phyloP scores from a whole-genome alignment of 2,797 vertebrate species.

The Trematomus bernacchii region DNA sequence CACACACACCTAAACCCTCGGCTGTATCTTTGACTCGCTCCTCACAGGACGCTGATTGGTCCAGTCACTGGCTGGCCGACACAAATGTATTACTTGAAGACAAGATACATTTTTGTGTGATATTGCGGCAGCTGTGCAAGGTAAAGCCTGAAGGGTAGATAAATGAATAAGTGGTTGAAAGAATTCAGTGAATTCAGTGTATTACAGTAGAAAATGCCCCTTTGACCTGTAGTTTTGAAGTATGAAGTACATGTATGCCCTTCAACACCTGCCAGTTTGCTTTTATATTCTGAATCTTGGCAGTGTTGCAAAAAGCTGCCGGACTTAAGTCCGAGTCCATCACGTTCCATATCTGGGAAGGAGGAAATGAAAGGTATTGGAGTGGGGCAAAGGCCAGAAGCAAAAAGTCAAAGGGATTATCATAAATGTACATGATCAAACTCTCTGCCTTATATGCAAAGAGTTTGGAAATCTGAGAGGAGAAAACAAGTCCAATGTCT shows the following conservation, averaged over 20 bases:
- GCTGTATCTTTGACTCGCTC: too few species aligned
- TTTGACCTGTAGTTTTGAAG: slow-evolving; percentile 56
- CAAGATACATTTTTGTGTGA: too few species aligned
- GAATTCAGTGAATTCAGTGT: slow-evolving; percentile 29
- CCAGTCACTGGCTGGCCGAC: too few species aligned
- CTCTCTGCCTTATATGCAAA: slow-evolving; percentile 24
- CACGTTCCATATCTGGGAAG: slow-evolving; percentile 62
- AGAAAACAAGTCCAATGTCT: slow-evolving; percentile 40
- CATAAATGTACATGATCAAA: slow-evolving; percentile 83
- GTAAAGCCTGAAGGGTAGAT: slow-evolving; percentile 40
- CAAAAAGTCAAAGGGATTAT: slow-evolving; percentile 74
- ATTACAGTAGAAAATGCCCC: slow-evolving; percentile 17
- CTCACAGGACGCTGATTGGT: too few species aligned
- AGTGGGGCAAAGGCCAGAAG: slow-evolving; percentile 62
- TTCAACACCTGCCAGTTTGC: slow-evolving; percentile 45
- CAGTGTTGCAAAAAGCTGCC: slow-evolving; percentile 45
- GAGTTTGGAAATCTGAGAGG: slow-evolving; percentile 28
- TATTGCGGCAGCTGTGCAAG: too few species aligned
- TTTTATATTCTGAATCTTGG: slow-evolving; percentile 63
- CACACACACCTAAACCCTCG: too few species aligned
- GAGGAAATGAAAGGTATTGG: slow-evolving; percentile 69
- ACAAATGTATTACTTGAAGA: too few species aligned
- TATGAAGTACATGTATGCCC: slow-evolving; percentile 44
- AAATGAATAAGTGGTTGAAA: slow-evolving; percentile 34
- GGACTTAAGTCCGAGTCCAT: slow-evolving; percentile 58